Evolutionary conservation across 1,140 invertebrate species (phyloP), one percentile per base, ranked within the genome.

Genomic region (Pemphigus obesinymphae): DNA sequence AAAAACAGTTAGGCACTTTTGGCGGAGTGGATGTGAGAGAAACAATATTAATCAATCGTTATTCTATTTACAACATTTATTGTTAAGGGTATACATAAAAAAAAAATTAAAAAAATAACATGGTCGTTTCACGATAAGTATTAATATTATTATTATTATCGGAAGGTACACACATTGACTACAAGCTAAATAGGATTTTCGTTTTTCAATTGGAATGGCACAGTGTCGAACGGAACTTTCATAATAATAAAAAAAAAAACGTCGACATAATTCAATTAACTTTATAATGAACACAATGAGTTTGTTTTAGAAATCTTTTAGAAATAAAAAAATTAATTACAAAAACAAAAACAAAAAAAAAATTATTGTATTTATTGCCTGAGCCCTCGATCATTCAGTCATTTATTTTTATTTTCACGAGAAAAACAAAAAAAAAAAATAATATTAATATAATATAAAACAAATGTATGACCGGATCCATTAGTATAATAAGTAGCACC

Each of bases 151-250:
- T n/a, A n/a, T n/a, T n/a, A 58, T 20, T 66, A 66, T 26, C 37
- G 45, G 37, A 37, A n/a, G n/a, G n/a, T n/a, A n/a, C n/a, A 45
- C 17, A 70, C 15, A 45, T 15, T 6, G 15, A 43, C 29, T 72
- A 72, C 29, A 3, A 48, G 45, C 43, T 73, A 73, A 72, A 73
- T 73, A 73, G 70, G 70, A 73, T 50, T 50, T 73, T 68, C 20
- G 5, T 26, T 73, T 73, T n/a, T 11, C 6, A 34, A 50, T 31
- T 50, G 70, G 70, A 73, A 73, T 73, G 70, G 70, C 70, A 73
- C 70, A 73, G 70, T 50, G 26, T 73, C 17, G 43, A 2, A 13
- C 7, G 45, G 70, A 73, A 73, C 45, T n/a, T 73, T n/a, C 43
- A 1, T 11, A 31, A 29, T 48, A 48, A n/a, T 29, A 31, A 13